Percentiles rank a stretch among this genome's conserved stretches.
These are phyloP conservation scores for Lucifuga dentata DNA, from an alignment of 2,113 vertebrate species.

Conservation along the genomic window DNA sequence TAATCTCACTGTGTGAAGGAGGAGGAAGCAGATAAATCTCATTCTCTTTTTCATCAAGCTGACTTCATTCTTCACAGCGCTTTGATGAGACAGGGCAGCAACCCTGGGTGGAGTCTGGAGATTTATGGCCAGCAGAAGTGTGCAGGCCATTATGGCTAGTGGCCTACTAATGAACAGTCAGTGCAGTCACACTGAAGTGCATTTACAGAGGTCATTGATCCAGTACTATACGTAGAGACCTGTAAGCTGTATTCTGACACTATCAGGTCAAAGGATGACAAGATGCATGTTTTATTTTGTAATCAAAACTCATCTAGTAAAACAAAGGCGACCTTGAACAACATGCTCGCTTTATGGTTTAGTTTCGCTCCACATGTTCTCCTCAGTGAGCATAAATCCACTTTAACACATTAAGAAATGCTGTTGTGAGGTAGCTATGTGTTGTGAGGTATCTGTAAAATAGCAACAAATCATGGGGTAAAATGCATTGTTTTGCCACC, in stretches of 20 bases:
- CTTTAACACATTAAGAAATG: constrained; percentile 9
- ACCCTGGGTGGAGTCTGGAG: constrained; percentile 64
- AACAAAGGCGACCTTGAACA: background rate
- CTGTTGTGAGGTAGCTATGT: constrained; percentile 2
- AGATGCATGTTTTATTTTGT: constrained; percentile 38
- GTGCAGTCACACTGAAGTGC: constrained; percentile 51
- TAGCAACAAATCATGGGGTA: constrained; percentile 16
- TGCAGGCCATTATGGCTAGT: constrained; percentile 59
- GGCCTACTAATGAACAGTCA: constrained; percentile 68
- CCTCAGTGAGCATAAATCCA: background rate
- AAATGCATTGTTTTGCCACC: constrained; percentile 3
- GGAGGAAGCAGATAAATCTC: constrained; percentile 63
- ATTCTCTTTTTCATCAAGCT: constrained; percentile 72
- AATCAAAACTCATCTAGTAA: constrained; percentile 7
- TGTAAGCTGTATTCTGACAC: constrained; percentile 32
- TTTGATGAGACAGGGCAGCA: constrained; percentile 73
- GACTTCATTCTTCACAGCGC: constrained; percentile 67
- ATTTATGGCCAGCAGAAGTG: constrained; percentile 63
- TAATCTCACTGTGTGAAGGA: constrained; percentile 17
- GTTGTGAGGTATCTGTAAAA: constrained; percentile 4
- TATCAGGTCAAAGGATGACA: constrained; percentile 34
- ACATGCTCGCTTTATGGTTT: background rate
- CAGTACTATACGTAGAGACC: constrained; percentile 17
- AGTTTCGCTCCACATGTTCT: background rate
- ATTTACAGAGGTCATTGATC: constrained; percentile 49